Evolutionary conservation across 2,888 invertebrate species (phyloP).

Genomic region (Gonocerus acuteangulatus): DNA sequence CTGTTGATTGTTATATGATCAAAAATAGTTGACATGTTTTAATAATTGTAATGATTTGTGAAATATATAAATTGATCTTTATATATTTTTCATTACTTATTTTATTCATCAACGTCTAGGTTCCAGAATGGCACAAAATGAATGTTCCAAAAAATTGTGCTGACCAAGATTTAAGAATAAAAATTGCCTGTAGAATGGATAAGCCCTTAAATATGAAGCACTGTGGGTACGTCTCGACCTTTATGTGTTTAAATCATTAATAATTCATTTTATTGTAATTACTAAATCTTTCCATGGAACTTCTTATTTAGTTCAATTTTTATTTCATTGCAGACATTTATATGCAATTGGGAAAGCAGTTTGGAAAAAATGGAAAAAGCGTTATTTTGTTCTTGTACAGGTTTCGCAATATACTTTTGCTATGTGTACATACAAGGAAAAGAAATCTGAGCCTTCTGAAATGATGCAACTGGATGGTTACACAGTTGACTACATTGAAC

Average conservation of each 20-base stretch:
- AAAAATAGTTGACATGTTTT: too few species aligned
- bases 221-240: slow-evolving; percentile 68
- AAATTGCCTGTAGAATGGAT: slow-evolving; percentile 96
- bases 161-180: slow-evolving; percentile 92
- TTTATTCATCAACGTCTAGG: slow-evolving; percentile 51
- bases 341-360: slow-evolving; percentile 92
- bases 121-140: slow-evolving; percentile 98
- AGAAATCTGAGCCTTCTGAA: slow-evolving; percentile 97
- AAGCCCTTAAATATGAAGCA: slow-evolving; percentile 99
- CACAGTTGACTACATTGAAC: slow-evolving; percentile 97
- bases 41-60: too few species aligned
- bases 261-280: neutral
- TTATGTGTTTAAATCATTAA: neutral
- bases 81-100: too few species aligned
- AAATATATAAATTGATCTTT: too few species aligned
- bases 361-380: slow-evolving; percentile 99
- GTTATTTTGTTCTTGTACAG: slow-evolving; percentile 97
- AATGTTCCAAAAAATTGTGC: slow-evolving; percentile 86
- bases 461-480: slow-evolving; percentile 99
- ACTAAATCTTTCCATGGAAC: neutral
- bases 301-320: neutral
- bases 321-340: slow-evolving; percentile 54
- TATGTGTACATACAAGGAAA: slow-evolving; percentile 98
- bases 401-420: slow-evolving; percentile 99
- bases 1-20: too few species aligned